phyloP scores from a whole-genome alignment of 1,140 invertebrate species.

The Caenorhabditis latens region DNA sequence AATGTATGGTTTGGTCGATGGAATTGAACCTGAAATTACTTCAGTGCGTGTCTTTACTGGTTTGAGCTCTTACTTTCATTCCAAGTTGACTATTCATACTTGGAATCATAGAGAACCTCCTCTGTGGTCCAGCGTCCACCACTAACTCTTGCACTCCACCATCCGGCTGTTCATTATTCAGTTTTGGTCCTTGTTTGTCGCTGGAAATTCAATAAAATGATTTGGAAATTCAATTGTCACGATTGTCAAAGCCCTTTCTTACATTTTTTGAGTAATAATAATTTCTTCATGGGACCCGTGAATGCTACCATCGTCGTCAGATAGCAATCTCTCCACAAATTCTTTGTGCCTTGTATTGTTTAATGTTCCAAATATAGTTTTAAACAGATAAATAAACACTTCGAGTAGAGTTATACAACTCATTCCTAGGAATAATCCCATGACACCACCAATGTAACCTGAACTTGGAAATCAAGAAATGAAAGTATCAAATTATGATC shows the following conservation, averaged over 20 bases:
- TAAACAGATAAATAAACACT: conserved; percentile 67
- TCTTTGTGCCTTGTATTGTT: conserved; percentile 57
- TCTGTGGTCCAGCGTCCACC: neutral
- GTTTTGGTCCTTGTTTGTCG: neutral
- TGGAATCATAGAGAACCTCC: conserved; percentile 6
- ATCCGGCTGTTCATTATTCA: neutral
- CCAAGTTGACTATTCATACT: conserved; percentile 7
- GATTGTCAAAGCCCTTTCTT: no score
- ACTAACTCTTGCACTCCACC: no score
- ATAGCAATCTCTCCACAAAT: conserved; percentile 51
- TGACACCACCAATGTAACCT: conserved; percentile 64
- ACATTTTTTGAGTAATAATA: conserved; percentile 58
- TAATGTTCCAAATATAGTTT: conserved; percentile 63
- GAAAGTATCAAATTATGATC: neutral
- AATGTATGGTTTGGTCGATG: conserved; percentile 5
- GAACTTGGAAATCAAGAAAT: conserved; percentile 3
- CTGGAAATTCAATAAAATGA: no score
- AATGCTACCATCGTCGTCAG: conserved; percentile 45
- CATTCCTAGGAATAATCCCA: conserved; percentile 67
- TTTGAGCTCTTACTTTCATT: neutral
- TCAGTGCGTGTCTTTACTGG: no score
- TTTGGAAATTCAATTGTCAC: neutral
- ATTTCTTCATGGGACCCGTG: conserved; percentile 63
- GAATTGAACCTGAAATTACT: neutral
- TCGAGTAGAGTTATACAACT: conserved; percentile 64